Conservation (phyloP, 30 jellyfish, hydroid and myxozoan species). For the Hydra vulgaris region DNA sequence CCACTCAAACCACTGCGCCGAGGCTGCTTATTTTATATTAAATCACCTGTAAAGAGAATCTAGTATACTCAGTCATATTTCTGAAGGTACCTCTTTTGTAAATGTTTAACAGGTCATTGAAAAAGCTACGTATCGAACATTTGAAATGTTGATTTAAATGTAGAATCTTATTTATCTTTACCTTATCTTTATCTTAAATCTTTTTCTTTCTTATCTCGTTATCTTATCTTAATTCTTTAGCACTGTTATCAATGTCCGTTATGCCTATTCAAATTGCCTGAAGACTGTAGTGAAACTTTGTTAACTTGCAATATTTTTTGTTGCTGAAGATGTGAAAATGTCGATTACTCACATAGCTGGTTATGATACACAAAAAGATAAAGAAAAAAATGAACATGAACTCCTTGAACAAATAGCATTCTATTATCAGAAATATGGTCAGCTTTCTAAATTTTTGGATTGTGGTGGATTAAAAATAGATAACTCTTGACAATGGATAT, state of each 20-base stretch:
- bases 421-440: background rate
- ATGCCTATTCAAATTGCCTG: background rate
- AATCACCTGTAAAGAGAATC: background rate
- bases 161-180: too few species aligned
- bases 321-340: background rate
- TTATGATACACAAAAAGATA: background rate
- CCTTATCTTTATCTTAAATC: too few species aligned
- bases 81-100: background rate
- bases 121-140: background rate
- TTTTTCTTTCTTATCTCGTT: too few species aligned
- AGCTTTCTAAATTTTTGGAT: background rate
- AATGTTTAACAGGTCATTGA: background rate
- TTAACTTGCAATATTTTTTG: background rate
- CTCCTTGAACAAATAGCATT: background rate
- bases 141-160: background rate
- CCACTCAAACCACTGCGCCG: too few species aligned
- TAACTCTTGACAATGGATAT: background rate
- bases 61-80: background rate
- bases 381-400: background rate
- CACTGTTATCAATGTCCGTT: background rate
- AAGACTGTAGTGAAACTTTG: background rate
- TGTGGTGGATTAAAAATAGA: background rate
- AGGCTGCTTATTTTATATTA: background rate
- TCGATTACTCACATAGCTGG: background rate
- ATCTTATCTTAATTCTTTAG: too few species aligned